Percentiles rank a stretch among this genome's conserved stretches.
These are phyloP conservation scores for Caenorhabditis sp. DNA, from an alignment of 2,888 invertebrate genomes.

Conservation along the genomic window DNA sequence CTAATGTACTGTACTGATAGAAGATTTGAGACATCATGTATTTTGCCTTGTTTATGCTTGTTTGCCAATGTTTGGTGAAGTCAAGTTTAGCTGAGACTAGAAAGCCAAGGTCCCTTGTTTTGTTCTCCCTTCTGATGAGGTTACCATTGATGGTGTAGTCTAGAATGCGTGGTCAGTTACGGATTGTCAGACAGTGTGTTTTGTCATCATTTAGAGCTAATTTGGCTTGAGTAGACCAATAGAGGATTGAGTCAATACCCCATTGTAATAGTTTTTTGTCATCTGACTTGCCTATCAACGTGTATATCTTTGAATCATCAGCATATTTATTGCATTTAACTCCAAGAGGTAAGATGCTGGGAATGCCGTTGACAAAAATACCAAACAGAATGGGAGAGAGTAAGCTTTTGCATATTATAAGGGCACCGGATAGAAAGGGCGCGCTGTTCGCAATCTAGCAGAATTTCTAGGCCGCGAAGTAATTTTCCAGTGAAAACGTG, in stretches of 20 bases:
- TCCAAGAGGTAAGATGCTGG: too few species aligned
- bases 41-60: constrained; percentile 3
- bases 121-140: not conserved
- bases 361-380: too few species aligned
- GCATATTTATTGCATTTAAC: too few species aligned
- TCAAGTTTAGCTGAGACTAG: constrained; percentile 4
- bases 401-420: constrained; percentile 23
- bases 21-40: not conserved
- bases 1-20: not conserved
- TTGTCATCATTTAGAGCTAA: constrained; percentile 8
- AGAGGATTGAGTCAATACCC: not conserved
- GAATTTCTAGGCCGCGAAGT: too few species aligned
- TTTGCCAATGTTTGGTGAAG: constrained; percentile 13
- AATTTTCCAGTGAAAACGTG: too few species aligned
- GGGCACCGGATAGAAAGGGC: too few species aligned
- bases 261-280: constrained; percentile 1
- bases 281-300: too few species aligned
- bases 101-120: constrained; percentile 14
- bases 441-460: too few species aligned
- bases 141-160: not conserved
- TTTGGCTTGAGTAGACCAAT: not conserved
- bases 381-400: too few species aligned
- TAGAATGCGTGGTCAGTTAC: not conserved
- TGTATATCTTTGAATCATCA: too few species aligned
- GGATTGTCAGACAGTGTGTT: constrained; percentile 1